A percentile compares a stretch with the other conserved stretches of the same genome.
Evolutionary conservation across 2,888 invertebrate species (phyloP).

Genomic region (Patella caerulea): DNA sequence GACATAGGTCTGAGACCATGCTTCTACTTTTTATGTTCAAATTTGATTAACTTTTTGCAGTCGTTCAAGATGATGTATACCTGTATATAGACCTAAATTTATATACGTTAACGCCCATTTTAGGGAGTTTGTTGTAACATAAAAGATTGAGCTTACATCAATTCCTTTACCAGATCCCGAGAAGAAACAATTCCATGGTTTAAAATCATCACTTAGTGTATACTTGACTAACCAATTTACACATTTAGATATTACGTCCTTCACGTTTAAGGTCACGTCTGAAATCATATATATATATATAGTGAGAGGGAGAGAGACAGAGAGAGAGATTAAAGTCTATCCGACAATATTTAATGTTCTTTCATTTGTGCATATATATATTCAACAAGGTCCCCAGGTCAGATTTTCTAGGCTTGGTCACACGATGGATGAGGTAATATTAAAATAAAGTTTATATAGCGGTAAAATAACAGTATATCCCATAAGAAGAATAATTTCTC

Average conservation of each 20-base stretch:
- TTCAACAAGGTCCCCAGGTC: no score
- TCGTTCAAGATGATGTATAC: no score
- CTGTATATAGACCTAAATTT: no score
- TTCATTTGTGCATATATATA: background rate
- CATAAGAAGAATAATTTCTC: background rate
- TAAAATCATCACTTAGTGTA: conserved; percentile 31
- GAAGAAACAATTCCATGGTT: conserved; percentile 48
- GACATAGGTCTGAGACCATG: no score
- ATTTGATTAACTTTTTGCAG: no score
- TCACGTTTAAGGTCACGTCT: conserved; percentile 24
- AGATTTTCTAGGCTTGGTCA: no score
- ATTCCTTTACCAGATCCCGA: conserved; percentile 40
- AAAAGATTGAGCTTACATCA: conserved; percentile 26
- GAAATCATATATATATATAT: background rate
- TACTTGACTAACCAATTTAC: conserved; percentile 20
- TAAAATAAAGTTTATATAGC: no score
- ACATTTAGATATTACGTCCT: conserved; percentile 14
- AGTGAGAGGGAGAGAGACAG: background rate
- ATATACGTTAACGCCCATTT: no score
- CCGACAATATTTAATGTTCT: background rate
- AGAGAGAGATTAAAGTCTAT: background rate
- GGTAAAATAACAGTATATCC: no score
- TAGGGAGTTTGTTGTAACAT: no score
- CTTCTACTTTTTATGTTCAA: no score
- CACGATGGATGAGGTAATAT: no score